Evolutionary conservation across 2,888 invertebrate genomes (phyloP).

Genomic region (Zaprionus lineosus): DNA sequence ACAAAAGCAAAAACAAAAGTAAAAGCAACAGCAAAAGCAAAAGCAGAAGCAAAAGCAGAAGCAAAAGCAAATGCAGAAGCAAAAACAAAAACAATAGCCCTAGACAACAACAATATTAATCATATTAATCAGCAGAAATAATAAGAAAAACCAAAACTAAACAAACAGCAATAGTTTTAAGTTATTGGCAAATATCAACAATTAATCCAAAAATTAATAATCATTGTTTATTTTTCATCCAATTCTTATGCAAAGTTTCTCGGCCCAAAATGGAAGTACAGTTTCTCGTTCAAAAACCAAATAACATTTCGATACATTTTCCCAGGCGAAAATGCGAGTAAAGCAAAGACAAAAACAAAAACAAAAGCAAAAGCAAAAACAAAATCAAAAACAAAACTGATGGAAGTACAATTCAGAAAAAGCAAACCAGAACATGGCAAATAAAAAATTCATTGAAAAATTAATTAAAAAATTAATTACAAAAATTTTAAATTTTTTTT

Average conservation of each 20-base stretch:
- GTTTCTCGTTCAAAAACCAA: slow-evolving; percentile 70
- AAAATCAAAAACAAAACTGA: slow-evolving; percentile 64
- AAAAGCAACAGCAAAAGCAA: slow-evolving; percentile 36
- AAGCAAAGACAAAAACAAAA: slow-evolving; percentile 45
- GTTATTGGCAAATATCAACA: slow-evolving; percentile 64
- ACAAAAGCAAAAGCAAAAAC: slow-evolving; percentile 53
- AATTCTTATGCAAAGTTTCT: slow-evolving; percentile 22
- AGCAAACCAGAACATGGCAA: slow-evolving; percentile 32
- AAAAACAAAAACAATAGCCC: slow-evolving; percentile 51
- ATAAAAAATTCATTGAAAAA: slow-evolving; percentile 48
- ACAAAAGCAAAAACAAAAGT: slow-evolving; percentile 7
- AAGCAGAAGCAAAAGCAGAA: slow-evolving; percentile 44
- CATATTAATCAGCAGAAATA: slow-evolving; percentile 60
- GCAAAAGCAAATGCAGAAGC: not conserved
- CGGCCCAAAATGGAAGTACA: slow-evolving; percentile 32
- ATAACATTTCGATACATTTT: slow-evolving; percentile 55
- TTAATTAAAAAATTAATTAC: too few relatives aligned
- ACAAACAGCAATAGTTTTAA: slow-evolving; percentile 65
- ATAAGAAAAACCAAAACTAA: slow-evolving; percentile 29
- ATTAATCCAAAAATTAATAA: slow-evolving; percentile 28
- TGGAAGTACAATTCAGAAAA: slow-evolving; percentile 74
- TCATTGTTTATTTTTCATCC: slow-evolving; percentile 32
- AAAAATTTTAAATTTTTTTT: too few relatives aligned
- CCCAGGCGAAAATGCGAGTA: too few relatives aligned
- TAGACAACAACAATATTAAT: slow-evolving; percentile 65